phyloP scores from a whole-genome alignment of 1,140 invertebrate species.

The Liolophura sinensis region DNA sequence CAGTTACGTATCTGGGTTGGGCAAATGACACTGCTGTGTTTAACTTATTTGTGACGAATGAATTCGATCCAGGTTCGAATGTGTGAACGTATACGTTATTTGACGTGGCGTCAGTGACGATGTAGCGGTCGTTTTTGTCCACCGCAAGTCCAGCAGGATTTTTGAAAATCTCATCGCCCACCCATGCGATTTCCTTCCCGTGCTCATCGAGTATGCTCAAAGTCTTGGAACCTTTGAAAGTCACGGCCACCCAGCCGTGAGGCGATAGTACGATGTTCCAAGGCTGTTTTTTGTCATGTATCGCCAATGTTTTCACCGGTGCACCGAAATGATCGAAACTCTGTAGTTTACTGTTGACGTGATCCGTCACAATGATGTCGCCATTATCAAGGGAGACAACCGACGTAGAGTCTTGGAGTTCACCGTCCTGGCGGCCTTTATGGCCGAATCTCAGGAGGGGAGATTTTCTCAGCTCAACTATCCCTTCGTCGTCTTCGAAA shows the following conservation, averaged over 20 bases:
- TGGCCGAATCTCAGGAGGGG: slow-evolving; percentile 14
- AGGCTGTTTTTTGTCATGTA: no score
- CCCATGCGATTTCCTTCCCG: no score
- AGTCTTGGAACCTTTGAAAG: no score
- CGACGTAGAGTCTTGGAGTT: slow-evolving; percentile 27
- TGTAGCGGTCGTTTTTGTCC: no score
- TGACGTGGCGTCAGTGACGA: no score
- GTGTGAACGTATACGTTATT: no score
- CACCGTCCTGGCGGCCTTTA: slow-evolving; percentile 17
- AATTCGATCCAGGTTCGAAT: not conserved
- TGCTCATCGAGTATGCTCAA: no score
- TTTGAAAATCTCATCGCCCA: no score
- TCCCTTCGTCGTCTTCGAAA: slow-evolving; percentile 11
- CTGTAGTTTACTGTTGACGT: slow-evolving; percentile 26
- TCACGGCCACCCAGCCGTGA: no score
- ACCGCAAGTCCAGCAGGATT: no score
- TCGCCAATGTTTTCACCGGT: not conserved
- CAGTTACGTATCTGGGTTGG: slow-evolving; percentile 7
- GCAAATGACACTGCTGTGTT: not conserved
- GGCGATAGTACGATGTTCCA: no score
- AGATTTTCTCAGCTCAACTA: not conserved
- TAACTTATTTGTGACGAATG: slow-evolving; percentile 13
- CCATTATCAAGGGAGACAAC: slow-evolving; percentile 11
- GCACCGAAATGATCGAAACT: slow-evolving; percentile 9
- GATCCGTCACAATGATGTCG: slow-evolving; percentile 25